phyloP scores from a whole-genome alignment of 2,888 invertebrate genomes.

The Drosophila neotestacea region DNA sequence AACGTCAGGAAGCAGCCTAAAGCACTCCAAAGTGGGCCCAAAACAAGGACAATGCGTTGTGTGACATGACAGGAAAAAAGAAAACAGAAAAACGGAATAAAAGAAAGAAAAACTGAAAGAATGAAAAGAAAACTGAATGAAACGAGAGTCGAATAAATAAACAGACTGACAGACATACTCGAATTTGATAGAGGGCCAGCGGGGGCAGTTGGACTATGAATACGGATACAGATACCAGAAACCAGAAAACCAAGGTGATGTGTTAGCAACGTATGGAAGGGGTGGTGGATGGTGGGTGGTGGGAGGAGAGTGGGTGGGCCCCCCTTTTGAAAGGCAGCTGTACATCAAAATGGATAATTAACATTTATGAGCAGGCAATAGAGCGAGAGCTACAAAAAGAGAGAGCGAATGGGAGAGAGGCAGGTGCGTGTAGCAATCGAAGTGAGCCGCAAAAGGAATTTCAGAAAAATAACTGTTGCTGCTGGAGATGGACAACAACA shows the following conservation, averaged over 20 bases:
- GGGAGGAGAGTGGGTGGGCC: slow-evolving; percentile 2
- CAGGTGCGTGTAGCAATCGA: slow-evolving; percentile 57
- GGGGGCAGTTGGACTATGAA: slow-evolving; percentile 10
- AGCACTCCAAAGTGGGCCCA: slow-evolving; percentile 45
- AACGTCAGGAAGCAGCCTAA: slow-evolving; percentile 55
- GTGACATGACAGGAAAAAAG: slow-evolving; percentile 34
- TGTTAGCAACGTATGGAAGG: background rate
- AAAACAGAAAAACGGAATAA: background rate
- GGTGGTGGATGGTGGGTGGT: background rate
- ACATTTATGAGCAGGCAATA: slow-evolving; percentile 75
- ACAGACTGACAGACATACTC: slow-evolving; percentile 23
- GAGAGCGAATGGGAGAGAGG: slow-evolving; percentile 7
- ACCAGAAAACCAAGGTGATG: slow-evolving; percentile 44
- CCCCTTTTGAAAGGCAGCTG: slow-evolving; percentile 28
- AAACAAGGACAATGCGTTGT: slow-evolving; percentile 50
- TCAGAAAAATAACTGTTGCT: slow-evolving; percentile 76
- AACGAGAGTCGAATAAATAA: slow-evolving; percentile 66
- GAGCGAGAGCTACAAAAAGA: slow-evolving; percentile 39
- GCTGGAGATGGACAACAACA: slow-evolving; percentile 44
- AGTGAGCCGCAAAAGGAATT: slow-evolving; percentile 57
- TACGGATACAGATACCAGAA: slow-evolving; percentile 25
- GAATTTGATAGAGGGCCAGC: slow-evolving; percentile 11
- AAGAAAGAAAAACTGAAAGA: background rate
- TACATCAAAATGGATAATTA: slow-evolving; percentile 71
- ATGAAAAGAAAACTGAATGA: slow-evolving; percentile 32